Conservation (phyloP, 2,113 vertebrate species). For the Cebidichthys violaceus region DNA sequence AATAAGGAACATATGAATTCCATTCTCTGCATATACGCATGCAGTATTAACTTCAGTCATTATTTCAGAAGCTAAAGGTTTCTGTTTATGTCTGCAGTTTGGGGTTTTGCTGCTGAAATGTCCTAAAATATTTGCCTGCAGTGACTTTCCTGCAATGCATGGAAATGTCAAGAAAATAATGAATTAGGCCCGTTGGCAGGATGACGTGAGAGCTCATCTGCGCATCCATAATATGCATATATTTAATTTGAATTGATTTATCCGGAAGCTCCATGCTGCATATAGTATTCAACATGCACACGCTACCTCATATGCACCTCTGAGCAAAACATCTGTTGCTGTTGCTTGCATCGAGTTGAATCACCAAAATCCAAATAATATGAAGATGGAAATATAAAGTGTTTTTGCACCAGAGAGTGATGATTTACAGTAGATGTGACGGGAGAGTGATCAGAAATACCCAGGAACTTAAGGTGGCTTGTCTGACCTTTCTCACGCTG, state of each 20-base stretch:
- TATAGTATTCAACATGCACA: not conserved
- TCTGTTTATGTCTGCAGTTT: not conserved
- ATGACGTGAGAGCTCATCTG: too few relatives aligned
- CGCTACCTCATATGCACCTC: not conserved
- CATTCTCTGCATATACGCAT: not conserved
- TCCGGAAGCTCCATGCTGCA: too few relatives aligned
- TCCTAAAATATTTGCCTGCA: not conserved
- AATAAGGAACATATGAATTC: not conserved
- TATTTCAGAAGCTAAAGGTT: not conserved
- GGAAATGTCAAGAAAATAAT: not conserved
- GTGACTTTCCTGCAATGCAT: not conserved
- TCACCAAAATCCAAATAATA: not conserved
- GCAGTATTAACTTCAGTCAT: not conserved
- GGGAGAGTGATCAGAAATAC: not conserved
- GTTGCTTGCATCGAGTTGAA: not conserved
- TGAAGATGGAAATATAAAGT: not conserved
- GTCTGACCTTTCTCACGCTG: constrained; percentile 51
- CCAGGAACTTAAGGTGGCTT: not conserved
- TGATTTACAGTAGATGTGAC: not conserved
- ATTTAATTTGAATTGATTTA: too few relatives aligned
- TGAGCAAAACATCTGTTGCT: not conserved
- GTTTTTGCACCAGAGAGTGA: not conserved
- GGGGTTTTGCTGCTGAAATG: not conserved
- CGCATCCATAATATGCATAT: too few relatives aligned
- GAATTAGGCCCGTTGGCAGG: too few relatives aligned